A percentile compares a stretch with the other conserved stretches of the same genome.
Evolutionary conservation across 2,113 vertebrate genomes (phyloP).

Genomic region (Cyphomyrus discorhynchus): DNA sequence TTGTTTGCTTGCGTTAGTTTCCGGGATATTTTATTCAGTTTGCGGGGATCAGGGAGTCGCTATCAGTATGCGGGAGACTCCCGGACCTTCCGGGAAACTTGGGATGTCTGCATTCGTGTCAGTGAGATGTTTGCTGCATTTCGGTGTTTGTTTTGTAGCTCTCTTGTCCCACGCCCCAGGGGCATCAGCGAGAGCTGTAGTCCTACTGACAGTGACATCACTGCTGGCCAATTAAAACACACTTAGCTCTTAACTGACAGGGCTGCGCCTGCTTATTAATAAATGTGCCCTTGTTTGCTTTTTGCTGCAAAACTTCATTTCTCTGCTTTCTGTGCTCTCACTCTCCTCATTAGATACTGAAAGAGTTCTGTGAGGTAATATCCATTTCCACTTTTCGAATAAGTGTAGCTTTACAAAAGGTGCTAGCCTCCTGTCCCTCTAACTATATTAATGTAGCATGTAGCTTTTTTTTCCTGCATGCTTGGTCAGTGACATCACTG

Average conservation of each 20-base stretch:
- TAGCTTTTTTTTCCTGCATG: background rate
- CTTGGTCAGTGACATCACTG: background rate
- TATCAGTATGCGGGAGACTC: too few relatives aligned
- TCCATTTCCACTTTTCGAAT: slow-evolving; percentile 61
- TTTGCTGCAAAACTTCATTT: slow-evolving; percentile 74
- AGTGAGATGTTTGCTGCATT: background rate
- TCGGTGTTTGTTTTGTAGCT: background rate
- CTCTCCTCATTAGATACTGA: slow-evolving; percentile 94
- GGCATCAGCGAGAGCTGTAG: background rate
- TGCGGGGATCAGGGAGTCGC: too few relatives aligned
- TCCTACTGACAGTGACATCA: slow-evolving; percentile 23
- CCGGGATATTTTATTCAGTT: too few relatives aligned
- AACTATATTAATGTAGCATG: slow-evolving; percentile 34
- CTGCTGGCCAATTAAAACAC: slow-evolving; percentile 47
- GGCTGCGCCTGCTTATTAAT: slow-evolving; percentile 24
- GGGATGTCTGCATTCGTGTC: background rate
- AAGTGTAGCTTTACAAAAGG: slow-evolving; percentile 44
- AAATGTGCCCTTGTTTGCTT: slow-evolving; percentile 57
- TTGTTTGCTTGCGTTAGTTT: too few relatives aligned
- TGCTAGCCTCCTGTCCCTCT: slow-evolving; percentile 25
- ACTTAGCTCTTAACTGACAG: slow-evolving; percentile 61
- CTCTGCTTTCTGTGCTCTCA: slow-evolving; percentile 80
- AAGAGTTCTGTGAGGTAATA: slow-evolving; percentile 99
- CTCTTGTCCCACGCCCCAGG: background rate
- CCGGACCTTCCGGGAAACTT: too few relatives aligned